phyloP scores from a whole-genome alignment of 2,797 vertebrate species.

The Halcyon smyrnensis region DNA sequence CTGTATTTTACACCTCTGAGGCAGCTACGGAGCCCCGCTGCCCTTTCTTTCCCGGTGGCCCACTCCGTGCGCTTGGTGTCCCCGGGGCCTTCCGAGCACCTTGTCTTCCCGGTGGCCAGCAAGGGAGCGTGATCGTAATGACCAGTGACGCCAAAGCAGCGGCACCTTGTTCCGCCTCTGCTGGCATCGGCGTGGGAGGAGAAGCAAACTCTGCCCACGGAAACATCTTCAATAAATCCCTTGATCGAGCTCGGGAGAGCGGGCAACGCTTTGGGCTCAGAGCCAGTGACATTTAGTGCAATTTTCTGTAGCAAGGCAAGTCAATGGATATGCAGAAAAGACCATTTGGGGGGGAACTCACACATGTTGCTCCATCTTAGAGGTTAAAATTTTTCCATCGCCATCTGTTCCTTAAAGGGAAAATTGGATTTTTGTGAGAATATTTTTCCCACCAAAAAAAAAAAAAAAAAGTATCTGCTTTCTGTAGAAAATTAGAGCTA shows the following conservation, averaged over 20 bases:
- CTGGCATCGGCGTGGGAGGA: background rate
- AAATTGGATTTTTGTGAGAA: conserved; percentile 30
- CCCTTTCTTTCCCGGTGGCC: background rate
- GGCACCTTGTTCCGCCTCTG: background rate
- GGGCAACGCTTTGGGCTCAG: background rate
- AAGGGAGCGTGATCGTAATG: background rate
- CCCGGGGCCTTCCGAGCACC: background rate
- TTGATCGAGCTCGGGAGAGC: background rate
- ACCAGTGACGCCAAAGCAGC: background rate
- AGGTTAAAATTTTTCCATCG: background rate
- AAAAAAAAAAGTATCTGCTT: background rate
- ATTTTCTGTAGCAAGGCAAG: background rate
- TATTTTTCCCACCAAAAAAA: background rate
- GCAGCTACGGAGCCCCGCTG: background rate
- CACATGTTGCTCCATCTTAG: background rate
- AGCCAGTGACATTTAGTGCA: background rate
- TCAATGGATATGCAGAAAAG: background rate
- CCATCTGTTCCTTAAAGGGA: conserved; percentile 31
- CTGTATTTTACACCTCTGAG: background rate
- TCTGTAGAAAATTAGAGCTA: conserved; percentile 40
- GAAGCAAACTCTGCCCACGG: background rate
- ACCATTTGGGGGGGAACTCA: background rate
- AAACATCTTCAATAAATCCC: background rate
- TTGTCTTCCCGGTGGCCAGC: background rate
- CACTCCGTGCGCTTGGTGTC: background rate